Evolutionary conservation across 2,797 vertebrate species (phyloP).

Genomic region (Microctenopoma steveboyesi): DNA sequence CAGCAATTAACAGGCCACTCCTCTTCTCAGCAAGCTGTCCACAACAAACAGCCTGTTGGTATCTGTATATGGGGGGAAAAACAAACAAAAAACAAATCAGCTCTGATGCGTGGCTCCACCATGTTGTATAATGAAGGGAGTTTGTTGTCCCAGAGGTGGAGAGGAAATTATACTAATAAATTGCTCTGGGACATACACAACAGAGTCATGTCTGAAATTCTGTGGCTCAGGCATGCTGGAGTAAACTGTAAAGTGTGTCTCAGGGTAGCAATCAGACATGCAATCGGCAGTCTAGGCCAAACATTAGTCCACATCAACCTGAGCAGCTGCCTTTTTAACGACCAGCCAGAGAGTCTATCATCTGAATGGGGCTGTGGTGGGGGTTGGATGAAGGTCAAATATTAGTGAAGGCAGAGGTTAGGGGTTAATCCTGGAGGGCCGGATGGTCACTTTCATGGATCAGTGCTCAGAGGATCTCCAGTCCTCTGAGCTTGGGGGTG

Average conservation of each 20-base stretch:
- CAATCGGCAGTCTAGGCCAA: constrained; percentile 43
- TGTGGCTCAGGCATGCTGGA: constrained; percentile 23
- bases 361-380: constrained; percentile 56
- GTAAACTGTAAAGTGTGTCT: constrained; percentile 41
- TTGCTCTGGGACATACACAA: constrained; percentile 63
- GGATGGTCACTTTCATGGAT: constrained; percentile 57
- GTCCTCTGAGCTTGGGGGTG: constrained; percentile 28
- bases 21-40: constrained; percentile 12
- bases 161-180: constrained; percentile 65
- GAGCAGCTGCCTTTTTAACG: constrained; percentile 26
- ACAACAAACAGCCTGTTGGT: constrained; percentile 34
- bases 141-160: constrained; percentile 48
- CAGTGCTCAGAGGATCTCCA: constrained; percentile 46
- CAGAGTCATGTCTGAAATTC: constrained; percentile 36
- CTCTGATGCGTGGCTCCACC: constrained; percentile 23
- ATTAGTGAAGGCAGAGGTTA: constrained; percentile 58
- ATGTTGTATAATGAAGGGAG: constrained; percentile 57
- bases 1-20: background rate
- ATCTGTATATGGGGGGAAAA: constrained; percentile 25
- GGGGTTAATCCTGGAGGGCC: constrained; percentile 60
- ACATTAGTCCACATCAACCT: constrained; percentile 4
- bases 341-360: constrained; percentile 27
- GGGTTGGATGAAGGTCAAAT: constrained; percentile 52
- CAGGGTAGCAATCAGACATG: constrained; percentile 40
- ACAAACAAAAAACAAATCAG: constrained; percentile 15